A percentile compares a stretch with the other conserved stretches of the same genome.
Evolutionary conservation across 1,140 invertebrate genomes (phyloP).

Genomic region (Cotesia glomerata): DNA sequence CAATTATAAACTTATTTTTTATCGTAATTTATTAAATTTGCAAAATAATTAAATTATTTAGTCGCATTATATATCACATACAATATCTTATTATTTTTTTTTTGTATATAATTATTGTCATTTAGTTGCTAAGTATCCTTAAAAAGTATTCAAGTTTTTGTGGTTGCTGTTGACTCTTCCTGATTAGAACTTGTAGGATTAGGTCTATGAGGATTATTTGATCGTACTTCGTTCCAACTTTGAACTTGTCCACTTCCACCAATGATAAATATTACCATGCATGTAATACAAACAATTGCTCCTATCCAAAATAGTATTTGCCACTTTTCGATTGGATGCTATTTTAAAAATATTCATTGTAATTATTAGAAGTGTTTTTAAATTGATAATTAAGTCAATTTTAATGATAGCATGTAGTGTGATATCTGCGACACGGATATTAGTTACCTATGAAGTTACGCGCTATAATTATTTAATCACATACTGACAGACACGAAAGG

Average conservation of each 20-base stretch:
- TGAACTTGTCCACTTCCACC: constrained; percentile 61
- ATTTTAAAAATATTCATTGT: neutral
- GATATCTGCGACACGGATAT: neutral
- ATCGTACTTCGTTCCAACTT: constrained; percentile 54
- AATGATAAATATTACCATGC: constrained; percentile 63
- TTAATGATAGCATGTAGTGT: neutral
- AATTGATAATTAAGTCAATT: neutral
- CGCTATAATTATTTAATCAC: constrained; percentile 6
- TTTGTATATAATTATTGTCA: no score
- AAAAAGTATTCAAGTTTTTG: neutral
- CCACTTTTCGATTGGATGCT: constrained; percentile 69
- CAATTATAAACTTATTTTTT: neutral
- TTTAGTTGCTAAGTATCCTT: no score
- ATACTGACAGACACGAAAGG: constrained; percentile 17
- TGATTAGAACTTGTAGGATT: no score
- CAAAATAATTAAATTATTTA: no score
- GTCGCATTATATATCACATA: no score
- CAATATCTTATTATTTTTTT: no score
- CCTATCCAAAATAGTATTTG: constrained; percentile 69
- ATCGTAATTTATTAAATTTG: neutral
- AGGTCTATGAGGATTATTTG: neutral
- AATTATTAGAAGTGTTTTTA: neutral
- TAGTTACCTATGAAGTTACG: neutral
- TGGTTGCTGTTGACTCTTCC: neutral
- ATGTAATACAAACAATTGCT: constrained; percentile 61